A percentile compares a stretch with the other conserved stretches of the same genome.
Conservation (phyloP, 2,797 vertebrate species). For the Eulemur rubriventer region DNA sequence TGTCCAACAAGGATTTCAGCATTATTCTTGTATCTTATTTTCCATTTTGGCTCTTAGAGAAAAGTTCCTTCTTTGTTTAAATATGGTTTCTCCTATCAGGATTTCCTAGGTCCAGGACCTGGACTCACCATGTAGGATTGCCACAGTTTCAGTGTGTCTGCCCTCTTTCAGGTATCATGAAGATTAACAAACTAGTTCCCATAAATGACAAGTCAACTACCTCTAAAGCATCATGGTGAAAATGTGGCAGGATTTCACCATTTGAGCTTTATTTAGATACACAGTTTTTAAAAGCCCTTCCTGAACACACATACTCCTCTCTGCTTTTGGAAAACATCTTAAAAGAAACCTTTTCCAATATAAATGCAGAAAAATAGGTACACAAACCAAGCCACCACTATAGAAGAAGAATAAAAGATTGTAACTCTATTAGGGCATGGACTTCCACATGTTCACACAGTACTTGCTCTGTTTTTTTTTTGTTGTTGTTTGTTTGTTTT, state of each 20-base stretch:
- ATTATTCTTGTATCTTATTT: not conserved
- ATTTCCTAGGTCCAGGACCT: conserved; percentile 17
- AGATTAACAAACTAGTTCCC: conserved; percentile 46
- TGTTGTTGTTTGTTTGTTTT: not conserved
- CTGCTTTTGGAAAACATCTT: conserved; percentile 70
- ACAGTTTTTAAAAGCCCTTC: conserved; percentile 56
- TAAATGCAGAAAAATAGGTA: conserved; percentile 79
- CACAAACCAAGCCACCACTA: conserved; percentile 75
- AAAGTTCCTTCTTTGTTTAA: conserved; percentile 53
- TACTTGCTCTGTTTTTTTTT: conserved; percentile 64
- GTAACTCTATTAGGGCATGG: conserved; percentile 74
- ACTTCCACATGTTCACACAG: conserved; percentile 74
- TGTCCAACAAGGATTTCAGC: conserved; percentile 38
- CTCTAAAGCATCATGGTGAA: conserved; percentile 41
- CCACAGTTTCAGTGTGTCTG: conserved; percentile 32
- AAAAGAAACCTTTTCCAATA: conserved; percentile 74
- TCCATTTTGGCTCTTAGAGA: conserved; percentile 61
- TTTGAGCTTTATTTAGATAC: conserved; percentile 42
- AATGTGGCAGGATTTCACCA: conserved; percentile 66
- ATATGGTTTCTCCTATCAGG: conserved; percentile 27
- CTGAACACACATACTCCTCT: conserved; percentile 47
- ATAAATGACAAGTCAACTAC: conserved; percentile 33
- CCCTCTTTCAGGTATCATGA: conserved; percentile 15
- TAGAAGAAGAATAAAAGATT: conserved; percentile 74
- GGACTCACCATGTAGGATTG: not conserved